Conservation (phyloP, 2,888 invertebrate species). For the Nymphalis polychloros region DNA sequence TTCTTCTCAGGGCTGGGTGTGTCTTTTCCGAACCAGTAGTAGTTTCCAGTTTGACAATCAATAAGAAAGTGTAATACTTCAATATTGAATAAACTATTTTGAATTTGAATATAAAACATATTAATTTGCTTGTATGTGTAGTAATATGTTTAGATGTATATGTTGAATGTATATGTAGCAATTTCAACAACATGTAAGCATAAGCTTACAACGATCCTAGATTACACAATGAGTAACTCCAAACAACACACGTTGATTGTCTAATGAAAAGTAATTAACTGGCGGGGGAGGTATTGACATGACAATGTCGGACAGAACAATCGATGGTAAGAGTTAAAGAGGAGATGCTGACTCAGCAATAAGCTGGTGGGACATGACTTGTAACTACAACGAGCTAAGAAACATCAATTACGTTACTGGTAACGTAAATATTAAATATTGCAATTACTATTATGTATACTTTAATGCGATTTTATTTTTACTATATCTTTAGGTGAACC, state of each 20-base stretch:
- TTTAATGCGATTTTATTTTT: not conserved
- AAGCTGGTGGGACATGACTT: constrained; percentile 62
- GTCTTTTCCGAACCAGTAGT: too few relatives aligned
- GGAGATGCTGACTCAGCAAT: constrained; percentile 76
- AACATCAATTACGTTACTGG: constrained; percentile 13
- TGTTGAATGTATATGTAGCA: not conserved
- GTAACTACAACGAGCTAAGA: constrained; percentile 48
- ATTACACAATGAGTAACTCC: constrained; percentile 48
- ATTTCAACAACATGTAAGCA: constrained; percentile 1
- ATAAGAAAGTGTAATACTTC: too few relatives aligned
- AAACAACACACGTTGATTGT: constrained; percentile 63
- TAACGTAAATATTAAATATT: not conserved
- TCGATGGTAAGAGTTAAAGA: constrained; percentile 75
- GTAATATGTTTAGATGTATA: too few relatives aligned
- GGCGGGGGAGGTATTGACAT: constrained; percentile 63
- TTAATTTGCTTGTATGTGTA: too few relatives aligned
- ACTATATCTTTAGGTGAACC: too few relatives aligned
- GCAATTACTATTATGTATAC: not conserved
- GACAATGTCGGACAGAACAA: constrained; percentile 78
- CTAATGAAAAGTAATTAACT: constrained; percentile 81
- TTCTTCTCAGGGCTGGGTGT: too few relatives aligned
- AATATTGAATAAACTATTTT: too few relatives aligned
- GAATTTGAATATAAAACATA: too few relatives aligned
- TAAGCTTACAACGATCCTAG: constrained; percentile 30
- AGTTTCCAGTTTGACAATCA: too few relatives aligned